Evolutionary conservation across 2,888 invertebrate genomes (phyloP).

Genomic region (Lycocerus yunnanus): DNA sequence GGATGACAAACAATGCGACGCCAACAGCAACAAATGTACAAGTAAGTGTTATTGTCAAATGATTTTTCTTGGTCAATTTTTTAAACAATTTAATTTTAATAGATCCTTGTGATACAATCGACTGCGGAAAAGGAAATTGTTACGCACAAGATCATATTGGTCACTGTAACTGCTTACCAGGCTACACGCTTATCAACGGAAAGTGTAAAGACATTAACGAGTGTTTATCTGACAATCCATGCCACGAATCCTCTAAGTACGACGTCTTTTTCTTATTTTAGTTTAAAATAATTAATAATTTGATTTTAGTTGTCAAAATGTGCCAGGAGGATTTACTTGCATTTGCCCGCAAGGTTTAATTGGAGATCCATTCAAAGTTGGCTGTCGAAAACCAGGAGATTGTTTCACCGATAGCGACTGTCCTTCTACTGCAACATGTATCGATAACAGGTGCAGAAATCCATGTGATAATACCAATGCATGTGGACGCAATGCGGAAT

Average conservation of each 20-base stretch:
- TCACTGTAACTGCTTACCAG: constrained; percentile 74
- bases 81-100: constrained; percentile 25
- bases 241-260: constrained; percentile 74
- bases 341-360: constrained; percentile 78
- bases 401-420: constrained; percentile 81
- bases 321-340: constrained; percentile 77
- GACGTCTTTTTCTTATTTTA: constrained; percentile 30
- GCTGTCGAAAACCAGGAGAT: constrained; percentile 82
- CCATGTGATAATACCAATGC: constrained; percentile 69
- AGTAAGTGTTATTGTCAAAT: constrained; percentile 60
- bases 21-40: constrained; percentile 75
- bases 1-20: constrained; percentile 75
- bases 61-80: background rate
- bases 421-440: constrained; percentile 75
- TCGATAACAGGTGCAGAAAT: constrained; percentile 75
- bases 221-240: constrained; percentile 72
- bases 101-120: constrained; percentile 80
- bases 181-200: constrained; percentile 69
- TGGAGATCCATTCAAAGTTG: constrained; percentile 73
- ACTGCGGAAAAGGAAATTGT: constrained; percentile 83
- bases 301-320: constrained; percentile 67
- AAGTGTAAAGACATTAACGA: constrained; percentile 82
- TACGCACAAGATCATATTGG: constrained; percentile 72
- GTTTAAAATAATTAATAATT: background rate
- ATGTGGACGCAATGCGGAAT: constrained; percentile 79